Base-by-base conservation (phyloP, 2,888 invertebrate genomes). In the Oxystoma pomonae region DNA sequence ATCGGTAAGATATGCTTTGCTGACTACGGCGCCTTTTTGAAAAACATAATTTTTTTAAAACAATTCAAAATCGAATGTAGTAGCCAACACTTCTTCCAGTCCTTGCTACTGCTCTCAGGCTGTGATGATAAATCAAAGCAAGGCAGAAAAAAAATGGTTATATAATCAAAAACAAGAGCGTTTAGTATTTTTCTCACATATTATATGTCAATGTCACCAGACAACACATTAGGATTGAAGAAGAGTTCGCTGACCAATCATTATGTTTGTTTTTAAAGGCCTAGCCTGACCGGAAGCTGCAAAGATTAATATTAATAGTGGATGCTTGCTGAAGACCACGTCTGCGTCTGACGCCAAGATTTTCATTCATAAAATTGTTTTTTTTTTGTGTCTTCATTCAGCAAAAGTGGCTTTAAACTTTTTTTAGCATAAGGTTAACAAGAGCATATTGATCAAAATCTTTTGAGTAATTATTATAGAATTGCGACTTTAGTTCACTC, bases 211-310 rank as follows among this genome's bases (percentile, higher is more conserved):
- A 60, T 62, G 58, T 59, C 50, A 35, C 57, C 20, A 63, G 60
- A 63, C 60, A n/a, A n/a, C n/a, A n/a, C n/a, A n/a, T n/a, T n/a
- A n/a, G n/a, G n/a, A n/a, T n/a, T n/a, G 58, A 52, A 60, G 64
- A 66, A 66, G 70, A 63, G 71, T 71, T 71, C 71, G 70, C 70
- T 71, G 71, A 70, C 71, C 70, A 70, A 71, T 67, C 60, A 62
- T 68, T 65, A 67, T 64, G 61, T 57, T 64, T 71, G 68, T 67
- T 70, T 69, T 35, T 35, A 35, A 35, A 35, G 12, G 35, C 35
- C 57, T 65, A 65, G 64, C 35, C 12, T 35, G 35, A 12, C 35
- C 70, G 70, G 70, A 70, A 70, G 70, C 65, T 64, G 64, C 68
- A 67, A 66, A 68, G 68, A 65, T 67, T 70, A 67, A 66, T 69